These are phyloP conservation scores for Pomatostomus ruficeps DNA, from an alignment of 2,113 vertebrate genomes.

Conservation along the genomic window DNA sequence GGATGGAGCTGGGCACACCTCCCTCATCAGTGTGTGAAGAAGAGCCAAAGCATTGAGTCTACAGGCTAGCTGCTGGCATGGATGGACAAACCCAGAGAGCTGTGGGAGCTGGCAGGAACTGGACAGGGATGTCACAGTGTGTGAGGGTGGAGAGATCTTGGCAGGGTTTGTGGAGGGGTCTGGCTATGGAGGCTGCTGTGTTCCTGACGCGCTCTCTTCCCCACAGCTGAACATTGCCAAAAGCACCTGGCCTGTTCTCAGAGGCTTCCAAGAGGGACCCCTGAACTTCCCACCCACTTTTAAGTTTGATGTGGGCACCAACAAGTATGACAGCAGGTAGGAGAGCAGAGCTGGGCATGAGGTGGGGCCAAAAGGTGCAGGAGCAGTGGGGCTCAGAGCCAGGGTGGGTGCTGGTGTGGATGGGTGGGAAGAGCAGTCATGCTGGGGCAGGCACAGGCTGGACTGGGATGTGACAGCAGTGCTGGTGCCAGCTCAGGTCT, in stretches of 20 bases:
- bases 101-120: not conserved
- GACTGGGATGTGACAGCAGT: not conserved
- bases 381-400: not conserved
- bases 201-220: not conserved
- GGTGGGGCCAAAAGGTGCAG: not conserved
- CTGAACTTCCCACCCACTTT: conserved; percentile 94
- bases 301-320: conserved; percentile 96
- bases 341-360: not conserved
- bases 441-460: accelerated
- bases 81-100: not conserved
- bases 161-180: not conserved
- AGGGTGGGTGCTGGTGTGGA: too few species aligned
- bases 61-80: not conserved
- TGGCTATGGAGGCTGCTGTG: not conserved
- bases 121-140: not conserved
- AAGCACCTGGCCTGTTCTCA: conserved; percentile 85
- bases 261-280: conserved; percentile 89
- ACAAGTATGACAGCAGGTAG: conserved; percentile 96
- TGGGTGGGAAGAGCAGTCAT: not conserved
- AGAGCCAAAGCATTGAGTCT: not conserved
- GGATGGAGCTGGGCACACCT: not conserved
- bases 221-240: conserved; percentile 94
- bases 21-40: not conserved
- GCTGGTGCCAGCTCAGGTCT: not conserved
- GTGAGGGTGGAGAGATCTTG: not conserved